Percentiles rank a stretch among this genome's conserved stretches.
Conservation (phyloP, 2,888 invertebrate species). For the Diarsia mendica region DNA sequence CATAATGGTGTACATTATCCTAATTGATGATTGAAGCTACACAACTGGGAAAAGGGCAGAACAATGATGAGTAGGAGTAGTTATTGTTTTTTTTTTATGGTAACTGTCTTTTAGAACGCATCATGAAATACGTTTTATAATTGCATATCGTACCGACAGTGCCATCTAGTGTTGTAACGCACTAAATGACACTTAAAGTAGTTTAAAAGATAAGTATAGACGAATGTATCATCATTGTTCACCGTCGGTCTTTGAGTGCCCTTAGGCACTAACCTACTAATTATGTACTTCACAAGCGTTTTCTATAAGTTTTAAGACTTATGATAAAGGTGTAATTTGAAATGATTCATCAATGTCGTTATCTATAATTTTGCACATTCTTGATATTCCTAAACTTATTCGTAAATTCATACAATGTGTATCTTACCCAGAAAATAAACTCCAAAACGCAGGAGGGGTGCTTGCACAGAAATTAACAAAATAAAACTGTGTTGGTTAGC, state of each 20-base stretch:
- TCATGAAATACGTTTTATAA: background rate
- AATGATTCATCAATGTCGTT: background rate
- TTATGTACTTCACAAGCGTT: too few species aligned
- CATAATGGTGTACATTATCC: too few species aligned
- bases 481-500: background rate
- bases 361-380: too few species aligned
- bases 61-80: too few species aligned
- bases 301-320: background rate
- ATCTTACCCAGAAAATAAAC: conserved; percentile 82
- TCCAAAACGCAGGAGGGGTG: conserved; percentile 79
- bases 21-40: too few species aligned
- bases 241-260: background rate
- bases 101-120: too few species aligned
- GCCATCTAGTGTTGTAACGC: conserved; percentile 17
- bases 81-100: background rate
- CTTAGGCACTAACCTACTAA: background rate
- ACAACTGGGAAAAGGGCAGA: too few species aligned
- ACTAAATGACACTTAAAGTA: background rate
- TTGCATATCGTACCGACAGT: background rate
- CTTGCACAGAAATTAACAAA: conserved; percentile 72
- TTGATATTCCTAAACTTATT: background rate
- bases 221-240: background rate
- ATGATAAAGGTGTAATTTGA: background rate
- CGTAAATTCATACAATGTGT: background rate
- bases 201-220: background rate